Conservation (phyloP, 2,113 vertebrate genomes). For the Lathamus discolor region DNA sequence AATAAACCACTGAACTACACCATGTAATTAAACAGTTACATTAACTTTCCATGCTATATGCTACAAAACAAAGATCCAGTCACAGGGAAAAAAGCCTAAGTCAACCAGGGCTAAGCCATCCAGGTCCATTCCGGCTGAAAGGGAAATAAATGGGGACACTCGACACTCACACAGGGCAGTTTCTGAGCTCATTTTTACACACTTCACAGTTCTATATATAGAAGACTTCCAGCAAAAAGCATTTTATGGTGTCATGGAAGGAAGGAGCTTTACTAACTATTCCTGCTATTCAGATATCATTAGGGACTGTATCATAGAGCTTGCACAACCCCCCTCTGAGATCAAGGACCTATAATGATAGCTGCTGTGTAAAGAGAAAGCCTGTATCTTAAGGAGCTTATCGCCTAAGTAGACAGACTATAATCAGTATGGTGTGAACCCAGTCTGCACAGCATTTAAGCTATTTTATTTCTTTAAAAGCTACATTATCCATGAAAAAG, state of each 20-base stretch:
- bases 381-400: neutral
- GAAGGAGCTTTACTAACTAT: neutral
- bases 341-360: neutral
- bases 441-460: neutral
- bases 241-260: neutral
- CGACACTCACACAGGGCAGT: neutral
- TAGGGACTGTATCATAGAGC: neutral
- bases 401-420: neutral
- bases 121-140: neutral
- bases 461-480: neutral
- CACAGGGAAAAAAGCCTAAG: neutral
- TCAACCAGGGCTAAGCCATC: neutral
- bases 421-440: neutral
- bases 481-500: neutral
- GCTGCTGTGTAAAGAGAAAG: neutral
- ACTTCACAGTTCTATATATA: neutral
- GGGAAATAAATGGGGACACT: slow-evolving; percentile 1
- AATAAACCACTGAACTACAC: neutral
- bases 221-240: neutral
- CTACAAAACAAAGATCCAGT: neutral
- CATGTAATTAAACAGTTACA: neutral
- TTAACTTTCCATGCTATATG: neutral
- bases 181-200: slow-evolving; percentile 10
- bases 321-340: neutral
- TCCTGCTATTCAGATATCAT: neutral